Base-by-base conservation (phyloP, 2,113 vertebrate genomes). In the Perca schrenkii region DNA sequence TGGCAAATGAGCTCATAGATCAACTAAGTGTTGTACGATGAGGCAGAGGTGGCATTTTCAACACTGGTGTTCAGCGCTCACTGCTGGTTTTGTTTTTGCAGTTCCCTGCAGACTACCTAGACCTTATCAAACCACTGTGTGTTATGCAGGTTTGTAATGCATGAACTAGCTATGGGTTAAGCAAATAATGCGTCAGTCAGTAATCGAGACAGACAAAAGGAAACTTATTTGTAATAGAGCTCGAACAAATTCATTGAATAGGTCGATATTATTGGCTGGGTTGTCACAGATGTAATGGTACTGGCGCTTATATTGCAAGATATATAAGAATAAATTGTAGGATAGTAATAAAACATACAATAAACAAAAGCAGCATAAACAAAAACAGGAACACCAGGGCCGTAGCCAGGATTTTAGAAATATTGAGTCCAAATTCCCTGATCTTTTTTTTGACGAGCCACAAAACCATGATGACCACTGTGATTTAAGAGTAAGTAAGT, bases 1-100 rank as follows among this genome's bases (percentile, higher is more conserved):
- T 66, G 46, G 78, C 31, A 70, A 90, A 89, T 80, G 68, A 86
- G 66, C 58, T 77, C 87, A 86, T 81, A 60, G 78, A 86, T 86
- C 82, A 82, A 54, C 17, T 28, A 11, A 60, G 71, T 56, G 77
- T 50, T 54, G 19, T 43, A 64, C 21, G 14, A 73, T 63, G 62
- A 83, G 62, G 50, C 40, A 43, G 21, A 66, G 54, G 69, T 6
- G 15, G 25, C n/a, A 16, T 83, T 71, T 83, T 70, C 60, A 77
- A 16, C 62, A 22, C 28, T 43, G 56, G 40, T 3, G 22, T 58
- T 71, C 22, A 12, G 57, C 2, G 0, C 43, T 71, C 61, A 34
- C 46, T 56, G n/a, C 31, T 64, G 53, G 47, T 57, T 68, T 65
- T 53, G 34, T 54, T 67, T 70, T 46, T 4, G 12, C 40, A 58